These are phyloP conservation scores for Plestiodon gilberti DNA, from an alignment of 2,113 vertebrate genomes.

Conservation along the genomic window DNA sequence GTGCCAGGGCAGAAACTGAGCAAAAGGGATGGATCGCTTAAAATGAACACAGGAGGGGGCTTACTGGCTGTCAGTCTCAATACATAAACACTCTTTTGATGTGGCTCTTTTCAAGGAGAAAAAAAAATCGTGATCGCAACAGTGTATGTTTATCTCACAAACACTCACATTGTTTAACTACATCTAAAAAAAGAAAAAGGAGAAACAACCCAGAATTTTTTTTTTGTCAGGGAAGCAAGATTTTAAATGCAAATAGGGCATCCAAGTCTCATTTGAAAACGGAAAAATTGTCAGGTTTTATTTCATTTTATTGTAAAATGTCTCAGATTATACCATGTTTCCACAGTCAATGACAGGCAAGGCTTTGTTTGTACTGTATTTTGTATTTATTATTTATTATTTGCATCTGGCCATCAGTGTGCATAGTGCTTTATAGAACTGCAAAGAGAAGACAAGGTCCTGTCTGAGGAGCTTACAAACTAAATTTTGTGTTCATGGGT, in stretches of 20 bases:
- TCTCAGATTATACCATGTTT: constrained; percentile 62
- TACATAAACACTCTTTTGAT: constrained; percentile 59
- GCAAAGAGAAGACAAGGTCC: no score
- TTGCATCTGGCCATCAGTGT: no score
- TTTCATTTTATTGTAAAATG: constrained; percentile 68
- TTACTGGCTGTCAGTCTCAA: constrained; percentile 44
- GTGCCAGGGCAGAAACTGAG: constrained; percentile 42
- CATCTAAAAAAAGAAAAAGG: constrained; percentile 31
- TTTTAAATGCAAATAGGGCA: constrained; percentile 65
- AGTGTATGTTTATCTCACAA: constrained; percentile 64
- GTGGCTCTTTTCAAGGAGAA: constrained; percentile 17
- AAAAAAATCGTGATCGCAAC: constrained; percentile 52
- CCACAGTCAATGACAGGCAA: constrained; percentile 51
- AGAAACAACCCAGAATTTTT: constrained; percentile 9
- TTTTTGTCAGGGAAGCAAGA: constrained; percentile 62
- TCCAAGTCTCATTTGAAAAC: constrained; percentile 52
- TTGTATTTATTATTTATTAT: no score
- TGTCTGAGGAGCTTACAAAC: no score
- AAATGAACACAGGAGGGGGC: constrained; percentile 23
- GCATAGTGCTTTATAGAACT: no score
- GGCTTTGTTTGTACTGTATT: not conserved
- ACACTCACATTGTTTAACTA: constrained; percentile 56
- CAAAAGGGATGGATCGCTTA: constrained; percentile 35
- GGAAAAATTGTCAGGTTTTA: constrained; percentile 53
- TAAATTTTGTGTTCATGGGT: no score